Evolutionary conservation across 1,140 invertebrate species (phyloP).

Genomic region (Battus philenor): DNA sequence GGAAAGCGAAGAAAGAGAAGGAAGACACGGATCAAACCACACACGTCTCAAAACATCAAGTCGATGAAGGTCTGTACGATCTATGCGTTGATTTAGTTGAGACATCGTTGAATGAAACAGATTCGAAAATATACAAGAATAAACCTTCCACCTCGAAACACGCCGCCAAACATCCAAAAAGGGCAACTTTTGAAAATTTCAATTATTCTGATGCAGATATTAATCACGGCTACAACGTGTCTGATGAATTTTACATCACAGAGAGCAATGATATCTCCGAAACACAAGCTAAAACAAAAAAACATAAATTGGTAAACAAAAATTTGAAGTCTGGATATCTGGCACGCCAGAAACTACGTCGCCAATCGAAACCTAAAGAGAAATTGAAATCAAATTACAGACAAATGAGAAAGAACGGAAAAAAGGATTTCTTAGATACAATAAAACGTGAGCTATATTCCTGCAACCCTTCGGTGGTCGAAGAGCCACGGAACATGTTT

Average conservation of each 20-base stretch:
- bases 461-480: slow-evolving; percentile 18
- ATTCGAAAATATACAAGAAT: not conserved
- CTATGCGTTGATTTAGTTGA: slow-evolving; percentile 49
- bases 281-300: too few species aligned
- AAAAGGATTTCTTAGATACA: slow-evolving; percentile 30
- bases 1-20: slow-evolving; percentile 20
- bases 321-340: too few species aligned
- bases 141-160: not conserved
- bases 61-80: slow-evolving; percentile 34
- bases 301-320: too few species aligned
- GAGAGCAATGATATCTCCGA: too few species aligned
- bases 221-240: too few species aligned
- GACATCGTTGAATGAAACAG: slow-evolving; percentile 29
- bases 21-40: slow-evolving; percentile 30
- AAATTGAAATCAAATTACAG: too few species aligned
- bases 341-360: too few species aligned
- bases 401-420: slow-evolving; percentile 29
- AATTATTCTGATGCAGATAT: too few species aligned
- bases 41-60: slow-evolving; percentile 24
- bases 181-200: too few species aligned
- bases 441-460: slow-evolving; percentile 41
- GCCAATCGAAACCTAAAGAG: too few species aligned
- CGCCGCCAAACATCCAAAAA: too few species aligned
- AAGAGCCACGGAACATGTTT: slow-evolving; percentile 39
- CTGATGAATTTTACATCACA: too few species aligned